Conservation (phyloP, 2,888 invertebrate species). For the Leptothorax acervorum region DNA sequence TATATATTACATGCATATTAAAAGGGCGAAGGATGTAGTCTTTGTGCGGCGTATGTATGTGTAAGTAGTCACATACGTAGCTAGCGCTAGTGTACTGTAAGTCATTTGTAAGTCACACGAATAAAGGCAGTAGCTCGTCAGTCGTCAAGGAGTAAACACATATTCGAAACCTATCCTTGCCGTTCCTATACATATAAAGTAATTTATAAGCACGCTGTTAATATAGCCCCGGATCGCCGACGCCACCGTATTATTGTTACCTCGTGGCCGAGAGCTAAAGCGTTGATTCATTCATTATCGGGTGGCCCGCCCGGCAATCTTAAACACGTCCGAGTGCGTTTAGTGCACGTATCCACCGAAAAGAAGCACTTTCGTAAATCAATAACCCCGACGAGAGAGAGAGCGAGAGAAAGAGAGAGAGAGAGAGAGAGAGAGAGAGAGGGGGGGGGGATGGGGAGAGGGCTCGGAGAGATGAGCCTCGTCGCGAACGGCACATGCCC, state of each 20-base stretch:
- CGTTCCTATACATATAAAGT: too few relatives aligned
- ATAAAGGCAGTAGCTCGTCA: too few relatives aligned
- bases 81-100: too few relatives aligned
- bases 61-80: too few relatives aligned
- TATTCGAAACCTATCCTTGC: too few relatives aligned
- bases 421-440: not conserved
- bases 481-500: constrained; percentile 40
- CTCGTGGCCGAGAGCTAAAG: not conserved
- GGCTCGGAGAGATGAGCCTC: not conserved
- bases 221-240: not conserved
- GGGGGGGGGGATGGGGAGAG: not conserved
- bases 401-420: not conserved
- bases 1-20: too few relatives aligned
- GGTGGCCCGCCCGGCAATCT: not conserved
- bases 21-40: too few relatives aligned
- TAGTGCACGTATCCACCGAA: not conserved
- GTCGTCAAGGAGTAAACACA: too few relatives aligned
- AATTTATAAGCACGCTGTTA: not conserved
- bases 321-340: not conserved
- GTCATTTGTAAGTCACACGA: too few relatives aligned
- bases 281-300: constrained; percentile 1
- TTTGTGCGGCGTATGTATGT: too few relatives aligned
- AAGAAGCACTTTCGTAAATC: constrained; percentile 35
- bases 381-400: constrained; percentile 19
- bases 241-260: not conserved